A percentile compares a stretch with the other conserved stretches of the same genome.
Conservation (phyloP, 2,888 invertebrate species). For the Leptothorax acervorum region DNA sequence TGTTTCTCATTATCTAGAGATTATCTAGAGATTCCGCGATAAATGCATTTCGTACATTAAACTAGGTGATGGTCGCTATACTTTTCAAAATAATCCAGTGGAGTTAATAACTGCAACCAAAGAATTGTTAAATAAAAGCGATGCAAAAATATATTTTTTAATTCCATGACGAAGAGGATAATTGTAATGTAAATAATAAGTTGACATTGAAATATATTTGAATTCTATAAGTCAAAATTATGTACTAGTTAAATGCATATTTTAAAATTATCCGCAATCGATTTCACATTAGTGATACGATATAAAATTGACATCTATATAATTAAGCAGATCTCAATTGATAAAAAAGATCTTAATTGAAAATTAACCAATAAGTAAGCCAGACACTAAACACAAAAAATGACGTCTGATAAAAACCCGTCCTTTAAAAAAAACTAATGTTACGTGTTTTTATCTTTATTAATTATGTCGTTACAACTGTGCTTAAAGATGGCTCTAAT, state of each 20-base stretch:
- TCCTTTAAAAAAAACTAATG: background rate
- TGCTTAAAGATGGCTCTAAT: background rate
- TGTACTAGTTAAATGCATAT: background rate
- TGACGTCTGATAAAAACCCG: background rate
- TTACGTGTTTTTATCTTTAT: background rate
- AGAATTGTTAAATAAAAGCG: background rate
- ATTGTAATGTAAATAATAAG: background rate
- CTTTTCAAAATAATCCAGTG: background rate
- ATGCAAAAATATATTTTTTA: background rate
- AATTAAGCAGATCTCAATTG: background rate
- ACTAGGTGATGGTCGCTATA: background rate
- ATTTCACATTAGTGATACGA: background rate
- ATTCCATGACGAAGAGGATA: background rate
- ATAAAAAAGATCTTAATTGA: background rate
- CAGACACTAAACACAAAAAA: background rate
- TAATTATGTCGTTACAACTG: background rate
- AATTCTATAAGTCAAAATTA: background rate
- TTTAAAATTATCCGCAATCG: background rate
- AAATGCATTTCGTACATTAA: background rate
- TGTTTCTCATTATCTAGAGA: conserved; percentile 30
- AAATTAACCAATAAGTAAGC: background rate
- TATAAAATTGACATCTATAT: background rate
- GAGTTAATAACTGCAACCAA: background rate
- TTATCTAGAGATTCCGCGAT: background rate
- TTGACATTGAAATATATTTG: background rate